Base-by-base conservation (phyloP, 2,797 vertebrate genomes). In the Mustela erminea region DNA sequence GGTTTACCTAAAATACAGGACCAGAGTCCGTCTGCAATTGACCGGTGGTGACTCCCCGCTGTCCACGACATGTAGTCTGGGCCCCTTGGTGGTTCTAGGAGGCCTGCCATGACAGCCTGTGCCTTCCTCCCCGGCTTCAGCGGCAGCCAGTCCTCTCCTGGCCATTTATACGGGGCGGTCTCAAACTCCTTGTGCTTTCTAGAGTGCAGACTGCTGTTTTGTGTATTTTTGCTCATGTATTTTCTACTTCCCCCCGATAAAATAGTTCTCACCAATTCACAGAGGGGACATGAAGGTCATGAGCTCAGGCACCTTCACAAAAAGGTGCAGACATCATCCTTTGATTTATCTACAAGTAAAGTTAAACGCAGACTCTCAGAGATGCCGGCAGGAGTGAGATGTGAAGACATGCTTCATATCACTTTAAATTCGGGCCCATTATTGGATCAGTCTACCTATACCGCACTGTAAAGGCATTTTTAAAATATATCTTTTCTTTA, bases 341-440 rank as follows among this genome's bases (percentile, higher is more conserved):
- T 66, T 86, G n/a, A 38, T n/a, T 92, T 52, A n/a, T n/a, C 64
- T 60, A 29, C 29, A 94, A 87, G 62, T 58, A 29, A 95, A 92
- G 17, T 72, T 58, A 80, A 87, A 70, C 5, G 3, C 13, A 41
- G 35, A 68, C 1, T 70, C 56, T 13, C 35, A 72, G 74, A 82
- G 27, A 38, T 41, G 14, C 18, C 74, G 58, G 77, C 5, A 35
- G 41, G 35, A 93, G 82, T 41, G 25, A 74, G 56, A 49, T 12
- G 74, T 81, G 66, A 77, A 77, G 32, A 92, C 80, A 70, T 10
- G 25, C 12, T 68, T 29, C 15, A 11, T 25, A 17, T 41, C 75
- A 78, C 83, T 92, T 94, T 92, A 81, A 93, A 77, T 25, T 75
- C 18, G 75, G 38, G 56, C 21, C 14, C 7, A 56, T 64, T 49